Conservation (phyloP, 2,888 invertebrate species). For the Perdita meconis region DNA sequence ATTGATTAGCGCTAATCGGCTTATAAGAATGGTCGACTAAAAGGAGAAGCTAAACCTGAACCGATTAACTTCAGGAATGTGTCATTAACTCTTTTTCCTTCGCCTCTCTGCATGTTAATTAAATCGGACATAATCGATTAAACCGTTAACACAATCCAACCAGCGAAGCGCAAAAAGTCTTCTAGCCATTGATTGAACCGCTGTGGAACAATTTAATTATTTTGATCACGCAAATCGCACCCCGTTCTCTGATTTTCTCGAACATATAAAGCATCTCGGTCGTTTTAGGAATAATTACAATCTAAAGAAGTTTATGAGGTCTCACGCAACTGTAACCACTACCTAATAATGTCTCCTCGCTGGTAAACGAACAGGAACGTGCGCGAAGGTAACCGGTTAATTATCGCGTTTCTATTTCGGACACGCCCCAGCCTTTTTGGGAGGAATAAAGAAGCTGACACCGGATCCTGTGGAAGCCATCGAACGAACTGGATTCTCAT, state of each 20-base stretch:
- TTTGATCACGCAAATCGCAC: conserved; percentile 18
- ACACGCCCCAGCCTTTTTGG: conserved; percentile 47
- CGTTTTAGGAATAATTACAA: conserved; percentile 19
- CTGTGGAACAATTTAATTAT: conserved; percentile 16
- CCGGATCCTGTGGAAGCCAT: conserved; percentile 20
- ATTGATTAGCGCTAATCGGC: not conserved
- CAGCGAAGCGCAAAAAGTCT: not conserved
- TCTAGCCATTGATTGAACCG: not conserved
- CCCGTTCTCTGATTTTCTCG: not conserved
- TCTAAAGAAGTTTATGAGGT: conserved; percentile 6
- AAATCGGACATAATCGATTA: conserved; percentile 8
- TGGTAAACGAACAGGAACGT: not conserved
- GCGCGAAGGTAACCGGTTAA: conserved; percentile 44
- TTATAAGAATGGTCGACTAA: not conserved
- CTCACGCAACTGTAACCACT: not conserved
- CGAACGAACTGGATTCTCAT: conserved; percentile 13
- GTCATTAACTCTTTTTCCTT: not conserved
- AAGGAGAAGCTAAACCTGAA: not conserved
- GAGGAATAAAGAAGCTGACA: conserved; percentile 29
- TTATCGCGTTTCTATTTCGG: conserved; percentile 52
- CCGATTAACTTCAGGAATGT: not conserved
- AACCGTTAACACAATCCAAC: not conserved
- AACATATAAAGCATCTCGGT: not conserved
- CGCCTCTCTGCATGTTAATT: not conserved
- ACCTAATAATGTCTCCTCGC: conserved; percentile 15